Percentiles rank a stretch among this genome's conserved stretches.
These are phyloP conservation scores for Pachyseris speciosa DNA, from an alignment of 64 coral and sea anemone species.

Conservation along the genomic window DNA sequence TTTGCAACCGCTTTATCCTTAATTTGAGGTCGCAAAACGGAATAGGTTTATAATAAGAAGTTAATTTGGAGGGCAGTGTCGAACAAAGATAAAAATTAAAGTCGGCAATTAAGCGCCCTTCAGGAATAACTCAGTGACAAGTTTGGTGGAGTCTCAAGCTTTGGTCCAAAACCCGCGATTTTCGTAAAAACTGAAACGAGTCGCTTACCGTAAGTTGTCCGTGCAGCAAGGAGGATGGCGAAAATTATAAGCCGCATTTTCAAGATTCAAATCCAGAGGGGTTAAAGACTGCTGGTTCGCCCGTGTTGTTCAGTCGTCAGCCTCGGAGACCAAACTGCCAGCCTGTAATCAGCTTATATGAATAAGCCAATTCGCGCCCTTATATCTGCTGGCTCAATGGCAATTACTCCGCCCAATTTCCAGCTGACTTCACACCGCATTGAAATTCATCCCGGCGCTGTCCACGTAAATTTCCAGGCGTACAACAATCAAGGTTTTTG, in stretches of 20 bases:
- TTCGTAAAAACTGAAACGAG: neutral
- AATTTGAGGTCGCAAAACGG: neutral
- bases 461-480: neutral
- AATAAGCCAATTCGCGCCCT: neutral
- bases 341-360: slow-evolving; percentile 36
- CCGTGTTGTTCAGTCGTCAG: neutral
- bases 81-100: neutral
- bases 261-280: neutral
- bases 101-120: neutral
- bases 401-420: slow-evolving; percentile 36
- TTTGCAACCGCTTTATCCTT: neutral
- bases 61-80: neutral
- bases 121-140: neutral
- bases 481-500: neutral
- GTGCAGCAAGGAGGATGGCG: neutral
- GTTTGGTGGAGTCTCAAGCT: neutral
- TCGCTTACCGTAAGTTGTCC: neutral
- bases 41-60: neutral
- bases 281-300: neutral
- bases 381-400: slow-evolving; percentile 28
- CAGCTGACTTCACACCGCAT: slow-evolving; percentile 22
- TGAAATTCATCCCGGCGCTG: neutral
- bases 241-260: neutral
- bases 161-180: neutral
- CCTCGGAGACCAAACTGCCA: neutral